These are phyloP conservation scores for Eupristina koningsbergeri DNA, from an alignment of 1,140 invertebrate genomes.

Conservation along the genomic window DNA sequence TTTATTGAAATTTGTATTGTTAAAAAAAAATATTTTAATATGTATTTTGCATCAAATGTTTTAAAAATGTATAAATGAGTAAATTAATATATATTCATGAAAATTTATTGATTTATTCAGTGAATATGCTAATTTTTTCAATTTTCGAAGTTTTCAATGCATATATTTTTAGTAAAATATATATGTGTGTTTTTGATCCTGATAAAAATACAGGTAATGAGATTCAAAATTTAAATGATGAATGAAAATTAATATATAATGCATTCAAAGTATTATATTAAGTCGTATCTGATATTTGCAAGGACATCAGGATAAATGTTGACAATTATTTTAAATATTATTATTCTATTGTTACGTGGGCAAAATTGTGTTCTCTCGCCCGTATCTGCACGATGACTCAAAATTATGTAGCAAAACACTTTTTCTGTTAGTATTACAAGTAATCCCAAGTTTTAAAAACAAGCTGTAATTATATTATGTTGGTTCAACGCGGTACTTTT, in stretches of 20 bases:
- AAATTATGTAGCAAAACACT: neutral
- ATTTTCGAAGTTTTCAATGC: no score
- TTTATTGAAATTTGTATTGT: no score
- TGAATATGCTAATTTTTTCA: no score
- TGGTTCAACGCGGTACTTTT: neutral
- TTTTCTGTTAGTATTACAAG: neutral
- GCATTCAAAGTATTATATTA: neutral
- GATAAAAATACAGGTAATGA: constrained; percentile 18
- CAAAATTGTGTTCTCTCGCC: neutral
- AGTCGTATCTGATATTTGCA: neutral
- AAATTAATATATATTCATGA: no score
- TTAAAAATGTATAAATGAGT: no score
- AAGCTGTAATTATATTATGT: neutral
- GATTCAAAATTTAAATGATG: constrained; percentile 1
- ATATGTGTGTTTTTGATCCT: no score
- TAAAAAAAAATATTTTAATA: no score
- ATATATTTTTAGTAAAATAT: no score
- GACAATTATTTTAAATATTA: neutral
- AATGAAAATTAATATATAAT: no score
- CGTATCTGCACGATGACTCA: neutral
- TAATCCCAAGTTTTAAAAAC: neutral
- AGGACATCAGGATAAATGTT: constrained; percentile 1
- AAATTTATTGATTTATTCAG: no score
- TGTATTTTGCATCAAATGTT: no score
- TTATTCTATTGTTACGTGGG: neutral